Evolutionary conservation across 2,888 invertebrate species (phyloP), one percentile per base, ranked within the genome.

Genomic region (Polydrusus tereticollis): DNA sequence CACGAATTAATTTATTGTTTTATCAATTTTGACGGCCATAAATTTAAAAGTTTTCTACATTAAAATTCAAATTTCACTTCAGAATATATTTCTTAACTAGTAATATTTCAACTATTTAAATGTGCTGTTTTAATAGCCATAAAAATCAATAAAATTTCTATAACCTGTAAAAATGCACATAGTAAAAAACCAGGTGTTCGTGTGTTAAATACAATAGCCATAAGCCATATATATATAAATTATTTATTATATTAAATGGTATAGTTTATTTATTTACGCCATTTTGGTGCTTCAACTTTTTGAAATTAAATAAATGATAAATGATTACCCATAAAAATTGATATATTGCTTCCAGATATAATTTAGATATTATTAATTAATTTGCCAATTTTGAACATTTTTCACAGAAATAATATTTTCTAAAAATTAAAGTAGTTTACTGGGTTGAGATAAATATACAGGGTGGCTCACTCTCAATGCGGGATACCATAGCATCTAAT

Each of bases 61-160:
- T 23, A 23, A 12, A 47, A 23, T 47, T 47, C 3, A 47, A 47
- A 47, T 47, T 47, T 47, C 47, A 47, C 47, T 47, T 47, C 4
- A 6, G n/a, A 21, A 47, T 23, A 12, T 47, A 12, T 23, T 23
- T n/a, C 23, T 43, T 43, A 18, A 16, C 43, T 43, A 43, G 5
- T 43, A 18, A 43, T 43, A 23, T 12, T 47, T 47, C n/a, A 45
- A 45, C 2, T 10, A 45, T 47, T 47, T 47, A 47, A 47, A 47
- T 23, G 47, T 23, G 47, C n/a, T 0, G 18, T 26, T 14, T 14
- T 50, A 26, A 26, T 26, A n/a, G n/a, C 26, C 7, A 50, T 50
- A 50, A 50, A 47, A 50, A 50, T 50, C n/a, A 50, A 26, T 50
- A 50, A 50, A 50, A 50, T 26, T 50, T 50, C 50, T 50, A 26